phyloP scores from a whole-genome alignment of 2,888 invertebrate genomes.

The Leptopilina syphax region DNA sequence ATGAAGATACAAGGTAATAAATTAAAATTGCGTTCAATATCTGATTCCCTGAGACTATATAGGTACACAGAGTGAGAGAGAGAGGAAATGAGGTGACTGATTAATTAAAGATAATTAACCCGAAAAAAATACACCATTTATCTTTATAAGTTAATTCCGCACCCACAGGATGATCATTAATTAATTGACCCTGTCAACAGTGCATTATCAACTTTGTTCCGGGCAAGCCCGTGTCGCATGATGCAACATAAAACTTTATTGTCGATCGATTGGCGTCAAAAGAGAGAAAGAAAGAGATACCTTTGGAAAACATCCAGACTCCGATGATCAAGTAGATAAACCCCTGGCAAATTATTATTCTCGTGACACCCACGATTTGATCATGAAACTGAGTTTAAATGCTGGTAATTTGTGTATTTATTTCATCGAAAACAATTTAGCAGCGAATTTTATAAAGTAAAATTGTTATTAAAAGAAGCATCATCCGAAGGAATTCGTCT shows the following conservation, averaged over 20 bases:
- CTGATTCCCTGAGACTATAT: background rate
- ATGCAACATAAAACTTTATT: slow-evolving; percentile 17
- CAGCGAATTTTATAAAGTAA: no score
- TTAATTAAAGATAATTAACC: slow-evolving; percentile 14
- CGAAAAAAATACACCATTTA: slow-evolving; percentile 16
- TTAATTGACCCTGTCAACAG: slow-evolving; percentile 38
- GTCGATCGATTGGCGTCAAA: slow-evolving; percentile 33
- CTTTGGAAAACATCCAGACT: slow-evolving; percentile 27
- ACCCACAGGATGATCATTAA: slow-evolving; percentile 37
- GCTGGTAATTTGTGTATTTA: no score
- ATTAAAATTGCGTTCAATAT: no score
- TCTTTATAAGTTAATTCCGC: slow-evolving; percentile 7
- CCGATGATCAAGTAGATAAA: slow-evolving; percentile 1
- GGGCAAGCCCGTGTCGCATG: slow-evolving; percentile 31
- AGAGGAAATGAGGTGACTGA: background rate
- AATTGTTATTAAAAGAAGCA: no score
- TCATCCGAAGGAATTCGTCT: no score
- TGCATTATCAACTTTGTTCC: slow-evolving; percentile 42
- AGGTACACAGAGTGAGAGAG: no score
- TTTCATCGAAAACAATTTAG: background rate
- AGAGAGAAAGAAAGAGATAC: background rate
- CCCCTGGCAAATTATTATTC: background rate
- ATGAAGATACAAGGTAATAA: no score
- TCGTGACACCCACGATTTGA: background rate
- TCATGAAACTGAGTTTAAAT: background rate